Conservation (phyloP, 2,888 invertebrate species). For the Heliconius hortense region DNA sequence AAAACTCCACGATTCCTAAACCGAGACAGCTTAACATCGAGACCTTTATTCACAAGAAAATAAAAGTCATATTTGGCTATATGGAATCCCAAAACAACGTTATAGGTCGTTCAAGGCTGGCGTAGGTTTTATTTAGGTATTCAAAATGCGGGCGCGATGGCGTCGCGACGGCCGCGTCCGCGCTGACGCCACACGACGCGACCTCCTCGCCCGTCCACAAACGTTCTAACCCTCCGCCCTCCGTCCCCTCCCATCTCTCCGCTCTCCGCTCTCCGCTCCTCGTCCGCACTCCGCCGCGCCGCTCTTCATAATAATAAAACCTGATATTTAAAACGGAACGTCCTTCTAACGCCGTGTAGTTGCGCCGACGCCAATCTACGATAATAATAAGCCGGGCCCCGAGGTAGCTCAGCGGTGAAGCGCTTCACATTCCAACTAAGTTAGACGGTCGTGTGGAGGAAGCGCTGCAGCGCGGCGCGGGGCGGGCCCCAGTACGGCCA, state of each 20-base stretch:
- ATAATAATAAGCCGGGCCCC: slow-evolving; percentile 81
- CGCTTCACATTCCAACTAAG: slow-evolving; percentile 54
- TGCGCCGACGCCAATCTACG: slow-evolving; percentile 83
- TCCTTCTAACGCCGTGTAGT: slow-evolving; percentile 83
- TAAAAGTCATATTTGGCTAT: slow-evolving; percentile 18
- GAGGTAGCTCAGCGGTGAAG: slow-evolving; percentile 65
- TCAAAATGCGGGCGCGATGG: slow-evolving; percentile 59
- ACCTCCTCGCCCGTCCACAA: slow-evolving; percentile 80
- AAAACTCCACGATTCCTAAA: not conserved
- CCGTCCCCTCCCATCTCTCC: slow-evolving; percentile 56
- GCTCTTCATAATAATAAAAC: slow-evolving; percentile 83
- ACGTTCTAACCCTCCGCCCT: slow-evolving; percentile 77
- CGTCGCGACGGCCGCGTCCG: slow-evolving; percentile 42
- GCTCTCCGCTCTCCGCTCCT: slow-evolving; percentile 79
- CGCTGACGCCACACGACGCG: slow-evolving; percentile 78
- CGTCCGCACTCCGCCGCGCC: slow-evolving; percentile 80
- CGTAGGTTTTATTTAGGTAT: slow-evolving; percentile 63
- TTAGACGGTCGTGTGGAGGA: slow-evolving; percentile 55
- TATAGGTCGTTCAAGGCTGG: slow-evolving; percentile 68
- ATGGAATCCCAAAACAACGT: slow-evolving; percentile 43
- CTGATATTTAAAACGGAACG: slow-evolving; percentile 83
- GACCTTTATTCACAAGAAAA: slow-evolving; percentile 9
- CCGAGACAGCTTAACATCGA: not conserved
- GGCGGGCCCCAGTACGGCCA: slow-evolving; percentile 79
- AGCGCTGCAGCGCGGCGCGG: slow-evolving; percentile 70